Evolutionary conservation across 2,888 invertebrate genomes (phyloP), one percentile per base, ranked within the genome.

Genomic region (Conistra vaccinii): DNA sequence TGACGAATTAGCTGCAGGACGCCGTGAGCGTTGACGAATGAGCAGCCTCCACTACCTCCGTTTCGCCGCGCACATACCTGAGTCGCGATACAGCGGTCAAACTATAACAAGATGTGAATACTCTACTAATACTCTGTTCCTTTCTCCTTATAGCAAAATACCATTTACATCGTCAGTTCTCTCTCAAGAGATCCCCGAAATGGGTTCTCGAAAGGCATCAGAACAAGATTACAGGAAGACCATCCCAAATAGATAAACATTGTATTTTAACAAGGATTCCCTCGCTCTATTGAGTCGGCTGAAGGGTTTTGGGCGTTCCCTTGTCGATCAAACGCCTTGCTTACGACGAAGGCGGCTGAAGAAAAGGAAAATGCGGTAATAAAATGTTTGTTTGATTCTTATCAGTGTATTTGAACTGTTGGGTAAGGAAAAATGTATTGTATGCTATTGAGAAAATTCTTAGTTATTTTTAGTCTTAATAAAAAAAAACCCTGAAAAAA

Each of bases 251-350:
- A 72, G 86, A 82, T 82, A 83, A 83, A 86, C 84, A 67, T 78
- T 58, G 78, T 85, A 62, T 77, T 82, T 72, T 78, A 58, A 71
- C 81, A 68, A 53, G 69, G 62, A 83, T 72, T 78, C 71, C 26
- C 29, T 65, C 72, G 82, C 84, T 70, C 86, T 72, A 83, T 83
- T 78, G 73, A 78, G 60, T 70, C 70, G 70, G 53, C 26, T 85
- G 73, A 83, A 78, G 84, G 84, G 79, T 60, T 73, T 20, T 32
- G 67, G 69, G 57, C 72, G 86, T 70, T 70, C 51, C 69, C 67
- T 62, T 78, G 86, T 83, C 86, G 45, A 86, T 86, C 86, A 86
- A 83, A 83, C 67, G 79, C 60, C 32, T 67, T 58, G 62, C 45
- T 69, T 66, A 83, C 86, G 51, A 69, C 26, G 39, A 12, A 60